Evolutionary conservation across 2,888 invertebrate species (phyloP), one percentile per base, ranked within the genome.

Genomic region (Blastobasis lacticolella): DNA sequence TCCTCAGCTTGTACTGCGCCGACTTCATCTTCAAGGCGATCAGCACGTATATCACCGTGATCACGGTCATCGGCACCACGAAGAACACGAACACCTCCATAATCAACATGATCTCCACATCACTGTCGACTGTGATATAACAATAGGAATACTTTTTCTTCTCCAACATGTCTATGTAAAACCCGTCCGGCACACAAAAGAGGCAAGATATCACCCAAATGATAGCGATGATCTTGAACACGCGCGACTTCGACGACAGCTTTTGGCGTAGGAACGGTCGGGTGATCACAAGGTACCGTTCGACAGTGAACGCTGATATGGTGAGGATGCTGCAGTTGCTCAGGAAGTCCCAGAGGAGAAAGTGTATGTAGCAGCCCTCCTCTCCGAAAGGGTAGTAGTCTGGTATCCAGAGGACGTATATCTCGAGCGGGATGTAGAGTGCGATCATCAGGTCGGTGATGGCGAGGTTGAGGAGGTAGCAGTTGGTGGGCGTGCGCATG

Each of bases 241-340:
- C 95, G 36, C 97, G 90, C 42, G 93, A 92, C 49, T 95, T 89
- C 53, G 94, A 92, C 0, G 94, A 92, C 75, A 95, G 90, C 38
- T 93, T 94, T 73, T 95, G 95, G 0, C 93, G 90, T 10, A 92
- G 80, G 69, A 97, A 94, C 0, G 97, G 97, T 77, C 93, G 93
- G 53, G 94, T 94, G 49, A 96, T 94, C 5, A 95, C 95, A 9
- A 95, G 90, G 73, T 95, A 97, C 42, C 97, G 90, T 76, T 97
- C 97, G 8, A 96, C 90, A 0, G 94, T 96, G 74, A 97, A 96
- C 0, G 95, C 95, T 0, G 95, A 94, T 57, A 97, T 97, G 2
- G 93, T 94, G 37, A 94, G 83, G 0, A 96, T 93, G 5, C 95
- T 95, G 7, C 94, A 94, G 71, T 94, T 94, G 53, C 93, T 92